These are phyloP conservation scores for Fissipunctia ypsillon DNA, from an alignment of 2,888 invertebrate genomes.

Conservation along the genomic window DNA sequence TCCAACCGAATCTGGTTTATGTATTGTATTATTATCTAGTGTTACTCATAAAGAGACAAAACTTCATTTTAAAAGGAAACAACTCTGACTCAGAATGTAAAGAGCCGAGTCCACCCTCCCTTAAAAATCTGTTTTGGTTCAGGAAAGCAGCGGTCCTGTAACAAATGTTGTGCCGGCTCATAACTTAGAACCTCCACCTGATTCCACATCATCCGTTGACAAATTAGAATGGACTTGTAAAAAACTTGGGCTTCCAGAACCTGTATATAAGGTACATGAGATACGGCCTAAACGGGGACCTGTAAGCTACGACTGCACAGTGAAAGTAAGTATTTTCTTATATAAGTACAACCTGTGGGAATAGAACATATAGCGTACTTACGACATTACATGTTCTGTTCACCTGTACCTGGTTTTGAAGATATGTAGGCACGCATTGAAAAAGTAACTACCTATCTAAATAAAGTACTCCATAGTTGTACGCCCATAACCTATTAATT, in stretches of 20 bases:
- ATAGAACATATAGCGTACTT: background rate
- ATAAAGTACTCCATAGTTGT: slow-evolving; percentile 2
- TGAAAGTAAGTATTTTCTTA: slow-evolving; percentile 79
- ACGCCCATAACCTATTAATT: background rate
- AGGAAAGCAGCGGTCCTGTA: slow-evolving; percentile 81
- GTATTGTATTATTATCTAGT: background rate
- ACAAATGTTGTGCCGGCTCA: slow-evolving; percentile 78
- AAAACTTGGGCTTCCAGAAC: slow-evolving; percentile 84
- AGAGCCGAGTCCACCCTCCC: background rate
- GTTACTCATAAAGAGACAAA: background rate
- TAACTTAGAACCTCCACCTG: slow-evolving; percentile 85
- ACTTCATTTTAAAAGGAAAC: background rate
- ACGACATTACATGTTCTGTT: background rate
- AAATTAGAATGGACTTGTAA: slow-evolving; percentile 87
- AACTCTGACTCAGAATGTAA: background rate
- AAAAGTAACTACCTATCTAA: slow-evolving; percentile 1
- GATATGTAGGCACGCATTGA: background rate
- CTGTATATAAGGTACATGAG: slow-evolving; percentile 83
- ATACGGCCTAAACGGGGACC: slow-evolving; percentile 79
- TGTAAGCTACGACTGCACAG: slow-evolving; percentile 80
- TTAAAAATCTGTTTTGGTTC: slow-evolving; percentile 21
- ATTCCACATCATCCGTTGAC: slow-evolving; percentile 80
- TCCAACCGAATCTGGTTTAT: too few species aligned
- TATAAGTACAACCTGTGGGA: background rate
- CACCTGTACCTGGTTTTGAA: background rate